Base-by-base conservation (phyloP, 1,140 invertebrate genomes). In the Drosophila pseudoananassae region DNA sequence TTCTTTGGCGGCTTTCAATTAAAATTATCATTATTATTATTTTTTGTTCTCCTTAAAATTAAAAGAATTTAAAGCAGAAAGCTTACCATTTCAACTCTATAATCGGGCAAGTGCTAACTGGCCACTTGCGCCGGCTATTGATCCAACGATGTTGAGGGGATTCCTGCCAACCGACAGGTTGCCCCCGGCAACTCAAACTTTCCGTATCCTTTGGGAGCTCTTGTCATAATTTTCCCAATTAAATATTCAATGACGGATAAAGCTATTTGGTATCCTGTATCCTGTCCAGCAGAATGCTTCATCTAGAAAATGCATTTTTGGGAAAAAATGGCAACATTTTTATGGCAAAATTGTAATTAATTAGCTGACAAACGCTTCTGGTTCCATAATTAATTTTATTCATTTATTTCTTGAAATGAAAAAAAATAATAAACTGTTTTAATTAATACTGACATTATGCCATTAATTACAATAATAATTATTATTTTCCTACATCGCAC, bases 1-100 rank as follows among this genome's bases (percentile, higher is more conserved):
- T 92, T 91, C 58, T 89, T 92, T n/a, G 82, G 91, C 20, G 82
- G 84, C 90, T 91, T 43, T 51, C 3, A 14, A 63, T 45, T 50
- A 52, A 3, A 12, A 66, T 77, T 55, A 70, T 61, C 40, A 10
- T 81, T 8, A 53, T 74, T 8, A 53, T 74, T 20, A 17, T 23
- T 46, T 17, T 9, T 20, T 17, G 20, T 46, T 46, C 1, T 15
- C 43, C 14, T 17, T 23, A 4, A 43, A 17, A 4, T 0, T 1
- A 1, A 7, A 5, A 7, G 4, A 27, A 5, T 25, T 25, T 25
- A 2, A 25, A 9, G 43, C 43, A 15, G 43, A 8, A 46, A 23
- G 15, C 43, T 10, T 46, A 46, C 43, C 43, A 46, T 46, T 20
- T 23, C 12, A 10, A 9, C 9, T 17, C 8, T 3, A 10, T 3